Evolutionary conservation across 2,888 invertebrate genomes (phyloP), one percentile per base, ranked within the genome.

Genomic region (Tillus elongatus): DNA sequence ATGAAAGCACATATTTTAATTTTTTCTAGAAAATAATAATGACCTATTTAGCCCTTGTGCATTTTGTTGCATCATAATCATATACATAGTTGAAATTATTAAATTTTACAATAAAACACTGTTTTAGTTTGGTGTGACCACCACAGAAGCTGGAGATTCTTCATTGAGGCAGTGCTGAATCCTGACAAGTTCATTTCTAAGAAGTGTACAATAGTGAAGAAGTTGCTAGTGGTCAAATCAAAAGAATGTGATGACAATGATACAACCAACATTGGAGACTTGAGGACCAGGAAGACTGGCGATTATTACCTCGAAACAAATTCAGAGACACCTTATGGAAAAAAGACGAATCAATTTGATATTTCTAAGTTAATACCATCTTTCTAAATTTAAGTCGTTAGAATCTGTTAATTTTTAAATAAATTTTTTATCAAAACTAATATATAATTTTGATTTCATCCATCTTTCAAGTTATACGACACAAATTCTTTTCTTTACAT

Each of bases 71-170:
- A n/a, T n/a, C n/a, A n/a, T n/a, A n/a, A n/a, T n/a, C n/a, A n/a
- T n/a, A n/a, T n/a, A n/a, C n/a, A n/a, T n/a, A n/a, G n/a, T n/a
- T n/a, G n/a, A n/a, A n/a, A n/a, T n/a, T n/a, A n/a, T n/a, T n/a
- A n/a, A n/a, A n/a, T n/a, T n/a, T n/a, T n/a, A n/a, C n/a, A n/a
- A n/a, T n/a, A n/a, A n/a, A n/a, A n/a, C n/a, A n/a, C n/a, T n/a
- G n/a, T 54, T 54, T 33, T 39, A 57, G 58, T 56, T 9, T 36
- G 41, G 9, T 58, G 58, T 37, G 53, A 57, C 24, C 58, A 58
- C 32, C 39, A 39, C n/a, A 43, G 57, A 39, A 46, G 53, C 3
- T 46, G 42, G 35, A 42, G 41, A 1, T 54, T 54, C 33, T 56
- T 55, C 30, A 44, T 45, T 6, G 58, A 58, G 46, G 56, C 58